Percentiles rank a stretch among this genome's conserved stretches.
Conservation (phyloP, 2,113 vertebrate genomes). For the Varanus komodoensis region DNA sequence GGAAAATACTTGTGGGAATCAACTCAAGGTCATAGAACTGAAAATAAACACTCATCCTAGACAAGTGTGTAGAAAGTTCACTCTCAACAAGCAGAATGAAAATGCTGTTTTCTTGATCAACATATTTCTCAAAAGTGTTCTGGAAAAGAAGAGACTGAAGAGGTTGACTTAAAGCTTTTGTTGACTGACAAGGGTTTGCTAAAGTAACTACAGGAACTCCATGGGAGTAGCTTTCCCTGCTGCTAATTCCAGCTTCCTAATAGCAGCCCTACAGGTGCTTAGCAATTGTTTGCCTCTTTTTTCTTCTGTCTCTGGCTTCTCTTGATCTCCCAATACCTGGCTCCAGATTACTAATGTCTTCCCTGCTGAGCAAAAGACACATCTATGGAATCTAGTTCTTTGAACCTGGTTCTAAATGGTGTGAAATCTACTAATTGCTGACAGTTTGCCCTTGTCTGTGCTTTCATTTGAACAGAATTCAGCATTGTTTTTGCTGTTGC, state of each 20-base stretch:
- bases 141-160: slow-evolving; percentile 37
- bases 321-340: slow-evolving; percentile 32
- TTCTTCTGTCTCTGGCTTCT: slow-evolving; percentile 19
- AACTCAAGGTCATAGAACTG: slow-evolving; percentile 25
- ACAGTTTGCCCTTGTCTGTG: slow-evolving; percentile 33
- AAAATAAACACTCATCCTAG: slow-evolving; percentile 23
- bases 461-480: slow-evolving; percentile 33
- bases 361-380: slow-evolving; percentile 19
- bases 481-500: slow-evolving; percentile 21
- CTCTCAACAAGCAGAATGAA: slow-evolving; percentile 12
- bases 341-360: slow-evolving; percentile 35
- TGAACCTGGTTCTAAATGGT: slow-evolving; percentile 29
- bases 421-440: slow-evolving; percentile 39
- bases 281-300: slow-evolving; percentile 20
- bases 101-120: slow-evolving; percentile 27
- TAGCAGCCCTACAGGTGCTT: slow-evolving; percentile 22
- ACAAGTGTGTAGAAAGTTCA: slow-evolving; percentile 22
- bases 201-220: slow-evolving; percentile 33
- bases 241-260: slow-evolving; percentile 16
- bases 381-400: background rate
- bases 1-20: slow-evolving; percentile 26
- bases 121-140: slow-evolving; percentile 1
- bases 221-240: slow-evolving; percentile 23
- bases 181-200: slow-evolving; percentile 32
- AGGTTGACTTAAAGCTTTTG: slow-evolving; percentile 27